Conservation (phyloP, 2,797 vertebrate genomes). For the Bryconaethiops microstoma region DNA sequence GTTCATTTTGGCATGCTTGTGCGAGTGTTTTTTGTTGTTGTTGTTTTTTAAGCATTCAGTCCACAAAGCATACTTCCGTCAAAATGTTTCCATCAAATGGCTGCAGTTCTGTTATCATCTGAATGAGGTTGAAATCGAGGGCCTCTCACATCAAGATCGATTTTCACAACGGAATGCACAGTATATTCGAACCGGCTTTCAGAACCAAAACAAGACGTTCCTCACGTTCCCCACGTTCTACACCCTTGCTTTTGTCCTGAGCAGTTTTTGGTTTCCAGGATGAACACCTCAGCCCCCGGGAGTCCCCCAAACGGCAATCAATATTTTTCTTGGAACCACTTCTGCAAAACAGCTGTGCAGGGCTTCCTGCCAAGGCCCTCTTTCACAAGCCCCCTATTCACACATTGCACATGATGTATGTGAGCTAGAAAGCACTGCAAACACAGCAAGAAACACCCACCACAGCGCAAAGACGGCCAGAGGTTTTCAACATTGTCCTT, state of each 20-base stretch:
- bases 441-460: slow-evolving; percentile 19
- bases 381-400: slow-evolving; percentile 45
- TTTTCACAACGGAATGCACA: neutral
- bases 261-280: slow-evolving; percentile 26
- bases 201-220: slow-evolving; percentile 25
- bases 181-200: neutral
- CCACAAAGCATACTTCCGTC: neutral
- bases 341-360: slow-evolving; percentile 57
- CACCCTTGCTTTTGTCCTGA: neutral
- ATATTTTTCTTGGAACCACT: slow-evolving; percentile 54
- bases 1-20: slow-evolving; percentile 19
- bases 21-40: neutral
- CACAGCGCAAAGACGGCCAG: slow-evolving; percentile 10
- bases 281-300: slow-evolving; percentile 29
- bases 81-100: slow-evolving; percentile 9
- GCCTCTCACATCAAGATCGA: neutral
- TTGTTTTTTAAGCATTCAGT: neutral
- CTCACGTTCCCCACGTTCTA: slow-evolving; percentile 14
- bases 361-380: slow-evolving; percentile 47
- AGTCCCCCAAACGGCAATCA: slow-evolving; percentile 16
- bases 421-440: slow-evolving; percentile 22
- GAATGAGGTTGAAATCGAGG: neutral
- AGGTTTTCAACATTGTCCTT: slow-evolving; percentile 27
- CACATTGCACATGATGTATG: slow-evolving; percentile 33
- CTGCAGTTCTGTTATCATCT: neutral